phyloP scores from a whole-genome alignment of 2,113 vertebrate genomes.

The Pelobates fuscus region DNA sequence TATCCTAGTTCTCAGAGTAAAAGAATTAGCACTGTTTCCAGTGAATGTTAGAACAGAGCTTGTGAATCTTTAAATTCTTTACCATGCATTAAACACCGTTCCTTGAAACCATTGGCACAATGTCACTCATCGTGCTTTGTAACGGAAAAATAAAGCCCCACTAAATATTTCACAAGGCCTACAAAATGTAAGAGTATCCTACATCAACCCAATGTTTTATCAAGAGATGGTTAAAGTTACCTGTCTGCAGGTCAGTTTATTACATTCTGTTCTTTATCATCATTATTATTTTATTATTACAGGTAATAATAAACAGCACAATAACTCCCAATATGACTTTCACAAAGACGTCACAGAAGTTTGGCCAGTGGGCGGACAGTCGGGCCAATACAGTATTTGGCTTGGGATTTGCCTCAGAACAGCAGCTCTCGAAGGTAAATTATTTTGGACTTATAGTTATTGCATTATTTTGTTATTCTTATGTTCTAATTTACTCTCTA shows the following conservation, averaged over 20 bases:
- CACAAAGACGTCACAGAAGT: slow-evolving; percentile 96
- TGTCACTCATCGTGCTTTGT: background rate
- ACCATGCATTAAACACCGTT: background rate
- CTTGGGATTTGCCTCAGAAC: slow-evolving; percentile 89
- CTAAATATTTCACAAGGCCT: background rate
- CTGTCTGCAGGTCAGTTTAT: no score
- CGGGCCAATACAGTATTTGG: slow-evolving; percentile 96
- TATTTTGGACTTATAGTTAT: background rate
- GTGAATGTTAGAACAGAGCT: no score
- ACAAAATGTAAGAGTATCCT: background rate
- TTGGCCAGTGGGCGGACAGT: slow-evolving; percentile 98
- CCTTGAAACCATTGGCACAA: background rate
- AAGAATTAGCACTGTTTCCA: no score
- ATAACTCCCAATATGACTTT: slow-evolving; percentile 98
- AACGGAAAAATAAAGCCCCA: background rate
- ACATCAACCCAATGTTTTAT: no score
- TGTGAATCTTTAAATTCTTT: background rate
- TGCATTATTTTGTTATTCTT: background rate
- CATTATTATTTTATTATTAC: slow-evolving; percentile 62
- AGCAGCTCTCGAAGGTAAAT: slow-evolving; percentile 88
- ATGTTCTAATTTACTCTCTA: background rate
- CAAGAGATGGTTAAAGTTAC: no score
- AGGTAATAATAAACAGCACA: slow-evolving; percentile 98
- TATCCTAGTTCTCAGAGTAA: no score
- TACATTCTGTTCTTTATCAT: no score